These are phyloP conservation scores for Bellardia pandia DNA, from an alignment of 2,888 invertebrate species.

Conservation along the genomic window DNA sequence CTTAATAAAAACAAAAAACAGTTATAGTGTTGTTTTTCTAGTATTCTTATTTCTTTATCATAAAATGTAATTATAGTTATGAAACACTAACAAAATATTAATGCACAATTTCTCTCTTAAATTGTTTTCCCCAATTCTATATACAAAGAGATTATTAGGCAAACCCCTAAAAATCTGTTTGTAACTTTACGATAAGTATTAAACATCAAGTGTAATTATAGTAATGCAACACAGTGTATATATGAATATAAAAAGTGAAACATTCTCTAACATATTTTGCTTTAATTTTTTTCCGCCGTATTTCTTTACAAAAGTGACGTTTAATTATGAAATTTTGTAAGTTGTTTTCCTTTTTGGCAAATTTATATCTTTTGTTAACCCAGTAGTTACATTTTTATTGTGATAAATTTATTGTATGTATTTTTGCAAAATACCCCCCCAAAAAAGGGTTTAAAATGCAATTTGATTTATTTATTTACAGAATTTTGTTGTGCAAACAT, in stretches of 20 bases:
- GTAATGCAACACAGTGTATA: not conserved
- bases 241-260: conserved; percentile 30
- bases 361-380: conserved; percentile 68
- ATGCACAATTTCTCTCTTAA: too few relatives aligned
- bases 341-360: conserved; percentile 61
- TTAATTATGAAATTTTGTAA: conserved; percentile 68
- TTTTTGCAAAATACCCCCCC: not conserved
- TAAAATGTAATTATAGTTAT: too few relatives aligned
- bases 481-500: not conserved
- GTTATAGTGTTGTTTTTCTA: too few relatives aligned
- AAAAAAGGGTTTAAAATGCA: conserved; percentile 58
- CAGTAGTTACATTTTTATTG: conserved; percentile 79
- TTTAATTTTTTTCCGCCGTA: not conserved
- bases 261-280: conserved; percentile 48
- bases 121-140: too few relatives aligned
- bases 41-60: too few relatives aligned
- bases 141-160: too few relatives aligned
- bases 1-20: too few relatives aligned
- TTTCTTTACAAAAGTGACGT: conserved; percentile 57
- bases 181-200: too few relatives aligned
- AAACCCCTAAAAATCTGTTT: too few relatives aligned
- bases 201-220: too few relatives aligned
- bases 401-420: conserved; percentile 79
- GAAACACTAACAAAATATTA: too few relatives aligned
- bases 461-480: conserved; percentile 54